A percentile compares a stretch with the other conserved stretches of the same genome.
These are phyloP conservation scores for Cheilosia scutellata DNA, from an alignment of 2,888 invertebrate species.

Conservation along the genomic window DNA sequence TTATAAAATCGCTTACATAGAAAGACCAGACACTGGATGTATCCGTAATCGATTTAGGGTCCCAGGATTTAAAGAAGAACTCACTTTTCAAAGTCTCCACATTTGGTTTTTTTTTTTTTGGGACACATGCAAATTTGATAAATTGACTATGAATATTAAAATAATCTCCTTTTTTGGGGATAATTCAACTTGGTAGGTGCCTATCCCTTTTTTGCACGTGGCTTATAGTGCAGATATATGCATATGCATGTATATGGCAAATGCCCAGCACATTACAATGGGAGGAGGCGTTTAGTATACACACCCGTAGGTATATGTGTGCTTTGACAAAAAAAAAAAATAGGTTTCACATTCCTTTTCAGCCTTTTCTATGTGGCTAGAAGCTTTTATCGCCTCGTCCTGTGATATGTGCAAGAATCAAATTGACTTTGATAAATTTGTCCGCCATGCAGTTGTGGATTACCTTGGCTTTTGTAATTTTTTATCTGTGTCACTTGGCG, in stretches of 20 bases:
- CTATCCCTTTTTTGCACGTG: conserved; percentile 20
- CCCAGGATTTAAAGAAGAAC: background rate
- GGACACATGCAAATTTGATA: conserved; percentile 42
- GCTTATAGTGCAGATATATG: background rate
- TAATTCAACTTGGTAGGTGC: conserved; percentile 1
- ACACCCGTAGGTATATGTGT: background rate
- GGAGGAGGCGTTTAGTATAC: background rate
- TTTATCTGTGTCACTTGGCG: conserved; percentile 37
- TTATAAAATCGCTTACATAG: conserved; percentile 6
- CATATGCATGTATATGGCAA: background rate
- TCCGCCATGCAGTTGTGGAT: conserved; percentile 21
- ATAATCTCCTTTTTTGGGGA: conserved; percentile 13
- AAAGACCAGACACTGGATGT: background rate
- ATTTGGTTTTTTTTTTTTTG: conserved; percentile 1
- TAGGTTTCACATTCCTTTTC: conserved; percentile 14
- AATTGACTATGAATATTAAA: conserved; percentile 68
- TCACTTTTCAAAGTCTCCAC: conserved; percentile 15
- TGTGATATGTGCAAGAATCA: conserved; percentile 38
- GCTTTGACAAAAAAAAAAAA: conserved; percentile 35
- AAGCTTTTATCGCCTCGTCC: conserved; percentile 28
- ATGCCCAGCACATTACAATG: conserved; percentile 9
- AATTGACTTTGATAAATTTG: conserved; percentile 62
- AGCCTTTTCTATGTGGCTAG: conserved; percentile 9
- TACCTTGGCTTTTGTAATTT: conserved; percentile 41
- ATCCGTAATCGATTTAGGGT: conserved; percentile 28